These are phyloP conservation scores for Corvus hawaiiensis DNA, from an alignment of 2,113 vertebrate species.

Conservation along the genomic window DNA sequence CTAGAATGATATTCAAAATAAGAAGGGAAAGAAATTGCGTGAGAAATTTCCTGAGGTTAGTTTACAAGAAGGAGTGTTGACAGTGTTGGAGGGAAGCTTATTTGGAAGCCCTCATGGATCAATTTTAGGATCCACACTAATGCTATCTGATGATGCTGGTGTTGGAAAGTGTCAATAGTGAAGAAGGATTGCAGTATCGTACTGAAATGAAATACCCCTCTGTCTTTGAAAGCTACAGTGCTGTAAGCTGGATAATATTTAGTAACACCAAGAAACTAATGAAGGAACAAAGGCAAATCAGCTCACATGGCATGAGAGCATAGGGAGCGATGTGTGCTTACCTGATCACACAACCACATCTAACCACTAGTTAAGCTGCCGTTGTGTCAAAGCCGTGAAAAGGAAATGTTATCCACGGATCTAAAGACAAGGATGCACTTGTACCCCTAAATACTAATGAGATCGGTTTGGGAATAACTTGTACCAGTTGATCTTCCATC, in stretches of 20 bases:
- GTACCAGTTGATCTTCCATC: neutral
- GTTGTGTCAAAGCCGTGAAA: neutral
- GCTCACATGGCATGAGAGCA: neutral
- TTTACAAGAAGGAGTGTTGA: neutral
- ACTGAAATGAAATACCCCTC: neutral
- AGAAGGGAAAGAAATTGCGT: neutral
- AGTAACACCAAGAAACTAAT: neutral
- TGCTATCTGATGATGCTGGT: neutral
- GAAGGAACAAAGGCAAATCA: neutral
- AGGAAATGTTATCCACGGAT: neutral
- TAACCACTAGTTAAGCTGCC: neutral
- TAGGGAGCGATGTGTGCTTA: neutral
- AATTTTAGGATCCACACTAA: neutral
- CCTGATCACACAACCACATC: neutral
- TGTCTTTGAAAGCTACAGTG: neutral
- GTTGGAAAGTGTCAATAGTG: neutral
- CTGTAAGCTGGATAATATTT: neutral
- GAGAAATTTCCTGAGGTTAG: neutral
- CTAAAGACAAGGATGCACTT: neutral
- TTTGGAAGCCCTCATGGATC: neutral
- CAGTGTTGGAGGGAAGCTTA: neutral
- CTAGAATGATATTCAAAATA: neutral
- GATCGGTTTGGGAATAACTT: neutral
- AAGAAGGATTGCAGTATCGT: neutral
- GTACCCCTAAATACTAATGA: neutral